Evolutionary conservation across 2,797 vertebrate species (phyloP).

Genomic region (Cetoscarus ocellatus): DNA sequence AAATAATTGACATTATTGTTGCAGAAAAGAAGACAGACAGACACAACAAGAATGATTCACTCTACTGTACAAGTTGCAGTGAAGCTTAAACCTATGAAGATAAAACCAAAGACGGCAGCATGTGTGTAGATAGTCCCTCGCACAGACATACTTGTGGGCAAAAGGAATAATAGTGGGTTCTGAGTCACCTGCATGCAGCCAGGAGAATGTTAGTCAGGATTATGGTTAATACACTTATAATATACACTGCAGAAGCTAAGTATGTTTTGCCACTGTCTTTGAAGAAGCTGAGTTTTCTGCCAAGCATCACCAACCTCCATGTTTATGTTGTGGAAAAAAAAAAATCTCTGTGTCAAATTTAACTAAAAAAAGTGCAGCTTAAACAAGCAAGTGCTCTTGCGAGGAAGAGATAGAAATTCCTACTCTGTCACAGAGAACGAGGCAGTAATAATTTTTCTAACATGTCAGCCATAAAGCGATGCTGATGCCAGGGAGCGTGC

Average conservation of each 20-base stretch:
- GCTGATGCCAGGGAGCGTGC: slow-evolving; percentile 69
- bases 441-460: slow-evolving; percentile 67
- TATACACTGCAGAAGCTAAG: slow-evolving; percentile 61
- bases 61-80: slow-evolving; percentile 80
- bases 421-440: slow-evolving; percentile 57
- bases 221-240: slow-evolving; percentile 84
- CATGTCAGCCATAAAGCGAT: slow-evolving; percentile 71
- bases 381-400: slow-evolving; percentile 45
- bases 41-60: slow-evolving; percentile 69
- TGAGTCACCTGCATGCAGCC: slow-evolving; percentile 90
- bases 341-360: slow-evolving; percentile 47
- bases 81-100: slow-evolving; percentile 84
- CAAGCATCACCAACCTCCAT: slow-evolving; percentile 70
- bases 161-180: slow-evolving; percentile 91
- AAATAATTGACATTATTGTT: slow-evolving; percentile 21
- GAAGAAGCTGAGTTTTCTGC: slow-evolving; percentile 62
- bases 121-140: slow-evolving; percentile 82
- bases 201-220: slow-evolving; percentile 94
- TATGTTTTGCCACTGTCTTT: slow-evolving; percentile 71
- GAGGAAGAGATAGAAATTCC: slow-evolving; percentile 64
- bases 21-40: slow-evolving; percentile 67
- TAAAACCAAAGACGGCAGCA: slow-evolving; percentile 90
- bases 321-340: slow-evolving; percentile 49
- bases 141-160: slow-evolving; percentile 89
- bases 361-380: slow-evolving; percentile 45